A percentile compares a stretch with the other conserved stretches of the same genome.
Conservation (phyloP, 2,888 invertebrate genomes). For the Zonitis immaculata region DNA sequence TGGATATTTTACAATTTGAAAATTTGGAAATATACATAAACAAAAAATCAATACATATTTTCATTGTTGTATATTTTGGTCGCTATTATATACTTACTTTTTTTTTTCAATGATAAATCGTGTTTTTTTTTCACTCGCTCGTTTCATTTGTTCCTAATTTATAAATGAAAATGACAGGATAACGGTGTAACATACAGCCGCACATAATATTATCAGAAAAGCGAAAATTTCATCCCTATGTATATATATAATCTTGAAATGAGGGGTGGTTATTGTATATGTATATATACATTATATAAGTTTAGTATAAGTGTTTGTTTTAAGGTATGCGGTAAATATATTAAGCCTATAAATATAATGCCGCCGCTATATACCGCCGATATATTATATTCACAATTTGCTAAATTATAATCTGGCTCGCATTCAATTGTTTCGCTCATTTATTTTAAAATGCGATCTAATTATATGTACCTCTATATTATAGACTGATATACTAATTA, state of each 20-base stretch:
- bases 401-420: conserved; percentile 38
- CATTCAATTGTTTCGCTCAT: conserved; percentile 34
- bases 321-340: not conserved
- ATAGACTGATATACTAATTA: conserved; percentile 12
- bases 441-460: conserved; percentile 33
- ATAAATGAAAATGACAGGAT: conserved; percentile 17
- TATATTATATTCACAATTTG: conserved; percentile 28
- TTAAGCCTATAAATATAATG: not conserved
- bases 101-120: not conserved
- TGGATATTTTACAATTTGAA: not conserved
- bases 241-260: conserved; percentile 3
- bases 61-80: not conserved
- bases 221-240: conserved; percentile 15
- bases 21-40: not conserved
- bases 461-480: too few species aligned
- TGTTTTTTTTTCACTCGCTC: not conserved
- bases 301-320: not conserved
- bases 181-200: conserved; percentile 11
- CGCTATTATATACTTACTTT: not conserved
- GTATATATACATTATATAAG: too few species aligned
- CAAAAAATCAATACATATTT: not conserved
- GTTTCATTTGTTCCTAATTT: conserved; percentile 7
- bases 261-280: too few species aligned
- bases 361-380: not conserved
- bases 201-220: conserved; percentile 8